Evolutionary conservation across 2,797 vertebrate genomes (phyloP).

Genomic region (Acanthurus lineatus): DNA sequence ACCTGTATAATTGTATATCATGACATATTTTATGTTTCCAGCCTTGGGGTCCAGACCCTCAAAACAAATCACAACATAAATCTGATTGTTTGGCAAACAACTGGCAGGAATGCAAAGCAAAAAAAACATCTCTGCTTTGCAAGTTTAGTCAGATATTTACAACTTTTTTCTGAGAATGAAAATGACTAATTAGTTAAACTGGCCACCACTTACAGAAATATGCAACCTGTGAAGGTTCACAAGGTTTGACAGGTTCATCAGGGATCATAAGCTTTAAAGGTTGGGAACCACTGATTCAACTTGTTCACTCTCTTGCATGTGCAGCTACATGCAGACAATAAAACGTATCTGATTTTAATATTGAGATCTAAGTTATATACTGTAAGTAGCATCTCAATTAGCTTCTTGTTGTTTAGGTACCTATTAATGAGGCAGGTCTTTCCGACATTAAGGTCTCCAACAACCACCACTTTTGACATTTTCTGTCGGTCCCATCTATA

Average conservation of each 20-base stretch:
- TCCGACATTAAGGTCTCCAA: slow-evolving; percentile 94
- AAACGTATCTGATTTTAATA: not conserved
- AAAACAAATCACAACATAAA: too few relatives aligned
- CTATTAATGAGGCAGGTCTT: slow-evolving; percentile 96
- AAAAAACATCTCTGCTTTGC: too few relatives aligned
- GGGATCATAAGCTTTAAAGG: not conserved
- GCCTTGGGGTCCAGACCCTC: too few relatives aligned
- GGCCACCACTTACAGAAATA: not conserved
- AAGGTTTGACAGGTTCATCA: too few relatives aligned
- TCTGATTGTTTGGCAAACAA: too few relatives aligned
- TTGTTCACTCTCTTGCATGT: not conserved
- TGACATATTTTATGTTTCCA: too few relatives aligned
- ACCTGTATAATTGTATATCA: too few relatives aligned
- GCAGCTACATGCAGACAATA: too few relatives aligned
- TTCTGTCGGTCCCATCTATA: slow-evolving; percentile 85
- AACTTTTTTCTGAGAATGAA: too few relatives aligned
- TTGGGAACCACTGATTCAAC: not conserved
- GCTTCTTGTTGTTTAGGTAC: slow-evolving; percentile 69
- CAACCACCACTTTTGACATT: slow-evolving; percentile 94
- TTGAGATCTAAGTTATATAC: not conserved
- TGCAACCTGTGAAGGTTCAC: not conserved
- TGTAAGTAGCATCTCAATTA: not conserved
- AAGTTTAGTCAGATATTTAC: too few relatives aligned
- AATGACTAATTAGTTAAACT: too few relatives aligned
- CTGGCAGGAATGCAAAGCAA: too few relatives aligned